Conservation (phyloP, 2,888 invertebrate species). For the Brachycybe producta region DNA sequence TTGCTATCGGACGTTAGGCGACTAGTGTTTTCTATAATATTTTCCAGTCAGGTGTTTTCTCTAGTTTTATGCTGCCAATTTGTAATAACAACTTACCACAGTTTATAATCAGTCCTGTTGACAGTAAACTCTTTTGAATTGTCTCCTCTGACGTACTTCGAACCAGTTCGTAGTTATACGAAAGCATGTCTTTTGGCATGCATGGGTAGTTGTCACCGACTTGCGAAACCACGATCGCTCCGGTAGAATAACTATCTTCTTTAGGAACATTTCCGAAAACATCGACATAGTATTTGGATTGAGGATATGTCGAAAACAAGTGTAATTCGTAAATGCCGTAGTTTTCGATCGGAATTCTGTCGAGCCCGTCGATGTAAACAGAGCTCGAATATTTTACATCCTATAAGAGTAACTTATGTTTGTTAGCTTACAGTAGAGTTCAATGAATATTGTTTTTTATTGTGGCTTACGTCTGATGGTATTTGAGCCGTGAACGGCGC, state of each 20-base stretch:
- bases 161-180: not conserved
- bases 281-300: not conserved
- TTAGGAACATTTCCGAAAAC: not conserved
- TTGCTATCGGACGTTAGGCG: not conserved
- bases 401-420: not conserved
- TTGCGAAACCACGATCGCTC: conserved; percentile 1
- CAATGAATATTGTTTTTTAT: too few species aligned
- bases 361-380: not conserved
- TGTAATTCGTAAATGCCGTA: not conserved
- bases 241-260: conserved; percentile 1
- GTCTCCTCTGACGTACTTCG: conserved; percentile 2
- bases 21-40: not conserved
- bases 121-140: not conserved
- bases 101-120: not conserved
- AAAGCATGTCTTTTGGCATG: not conserved
- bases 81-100: conserved; percentile 3
- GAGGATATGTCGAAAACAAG: not conserved
- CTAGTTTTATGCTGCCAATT: too few species aligned
- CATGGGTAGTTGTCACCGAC: conserved; percentile 3
- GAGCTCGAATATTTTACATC: not conserved
- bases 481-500: not conserved
- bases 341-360: not conserved
- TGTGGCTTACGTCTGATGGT: not conserved
- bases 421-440: too few species aligned
- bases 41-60: not conserved